Conservation (phyloP, 2,888 invertebrate species). For the Pristionchus maxplancki region DNA sequence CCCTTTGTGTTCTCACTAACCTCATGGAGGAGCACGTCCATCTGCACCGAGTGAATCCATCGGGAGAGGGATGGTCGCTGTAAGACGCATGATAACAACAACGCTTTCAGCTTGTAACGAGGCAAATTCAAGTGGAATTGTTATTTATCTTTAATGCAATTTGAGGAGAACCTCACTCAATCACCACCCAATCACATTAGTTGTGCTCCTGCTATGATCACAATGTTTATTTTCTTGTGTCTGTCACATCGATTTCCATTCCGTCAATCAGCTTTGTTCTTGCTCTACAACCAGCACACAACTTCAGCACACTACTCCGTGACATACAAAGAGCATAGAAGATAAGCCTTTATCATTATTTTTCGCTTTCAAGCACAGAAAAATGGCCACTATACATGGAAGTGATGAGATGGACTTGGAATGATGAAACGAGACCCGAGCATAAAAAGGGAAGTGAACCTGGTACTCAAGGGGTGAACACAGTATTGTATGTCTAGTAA, state of each 20-base stretch:
- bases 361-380: not conserved
- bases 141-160: too few species aligned
- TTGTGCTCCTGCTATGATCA: not conserved
- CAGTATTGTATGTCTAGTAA: not conserved
- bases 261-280: not conserved
- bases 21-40: slow-evolving; percentile 63
- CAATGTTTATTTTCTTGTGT: not conserved
- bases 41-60: slow-evolving; percentile 76
- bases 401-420: slow-evolving; percentile 17
- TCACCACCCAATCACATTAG: not conserved
- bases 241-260: slow-evolving; percentile 3
- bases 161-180: too few species aligned
- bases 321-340: not conserved
- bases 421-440: slow-evolving; percentile 10
- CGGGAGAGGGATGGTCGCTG: slow-evolving; percentile 62
- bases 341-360: not conserved
- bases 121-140: too few species aligned
- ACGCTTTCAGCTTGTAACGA: too few species aligned
- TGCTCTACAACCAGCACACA: not conserved
- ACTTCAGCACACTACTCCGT: not conserved
- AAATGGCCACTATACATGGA: not conserved
- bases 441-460: not conserved
- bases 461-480: not conserved
- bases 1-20: not conserved
- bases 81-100: too few species aligned